Evolutionary conservation across 1,140 invertebrate species (phyloP).

Genomic region (Meloidogyne hapla): DNA sequence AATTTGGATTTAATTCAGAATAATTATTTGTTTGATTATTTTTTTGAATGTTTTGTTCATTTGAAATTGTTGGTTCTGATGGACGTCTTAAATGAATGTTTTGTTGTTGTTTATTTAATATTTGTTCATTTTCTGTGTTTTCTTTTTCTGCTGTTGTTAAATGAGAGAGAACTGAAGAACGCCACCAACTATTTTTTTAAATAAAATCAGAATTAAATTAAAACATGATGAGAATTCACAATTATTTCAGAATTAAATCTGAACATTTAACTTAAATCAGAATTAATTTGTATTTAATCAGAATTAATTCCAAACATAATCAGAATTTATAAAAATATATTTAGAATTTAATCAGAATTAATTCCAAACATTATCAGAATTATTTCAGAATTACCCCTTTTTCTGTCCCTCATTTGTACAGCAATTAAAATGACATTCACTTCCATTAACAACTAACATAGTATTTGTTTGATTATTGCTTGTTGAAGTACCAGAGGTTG

Average conservation of each 20-base stretch:
- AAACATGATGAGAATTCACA: no score
- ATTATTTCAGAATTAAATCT: no score
- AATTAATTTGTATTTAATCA: no score
- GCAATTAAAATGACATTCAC: not conserved
- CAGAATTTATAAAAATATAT: no score
- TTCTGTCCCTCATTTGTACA: not conserved
- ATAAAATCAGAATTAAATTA: no score
- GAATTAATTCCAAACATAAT: no score
- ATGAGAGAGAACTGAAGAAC: not conserved
- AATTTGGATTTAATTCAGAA: slow-evolving; percentile 2
- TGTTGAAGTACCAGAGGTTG: not conserved
- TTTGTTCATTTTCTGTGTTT: slow-evolving; percentile 11
- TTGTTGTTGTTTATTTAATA: not conserved
- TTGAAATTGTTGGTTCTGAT: slow-evolving; percentile 7
- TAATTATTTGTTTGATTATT: not conserved
- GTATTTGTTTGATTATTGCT: not conserved
- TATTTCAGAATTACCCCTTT: not conserved
- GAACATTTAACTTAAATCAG: no score
- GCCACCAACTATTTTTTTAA: not conserved
- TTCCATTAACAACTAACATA: not conserved
- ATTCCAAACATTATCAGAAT: no score
- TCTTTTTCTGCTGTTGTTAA: not conserved
- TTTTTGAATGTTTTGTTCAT: not conserved
- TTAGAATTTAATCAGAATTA: no score
- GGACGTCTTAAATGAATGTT: not conserved